Percentiles rank a stretch among this genome's conserved stretches.
Conservation (phyloP, 2,888 invertebrate species). For the Yponomeuta plumbellus region DNA sequence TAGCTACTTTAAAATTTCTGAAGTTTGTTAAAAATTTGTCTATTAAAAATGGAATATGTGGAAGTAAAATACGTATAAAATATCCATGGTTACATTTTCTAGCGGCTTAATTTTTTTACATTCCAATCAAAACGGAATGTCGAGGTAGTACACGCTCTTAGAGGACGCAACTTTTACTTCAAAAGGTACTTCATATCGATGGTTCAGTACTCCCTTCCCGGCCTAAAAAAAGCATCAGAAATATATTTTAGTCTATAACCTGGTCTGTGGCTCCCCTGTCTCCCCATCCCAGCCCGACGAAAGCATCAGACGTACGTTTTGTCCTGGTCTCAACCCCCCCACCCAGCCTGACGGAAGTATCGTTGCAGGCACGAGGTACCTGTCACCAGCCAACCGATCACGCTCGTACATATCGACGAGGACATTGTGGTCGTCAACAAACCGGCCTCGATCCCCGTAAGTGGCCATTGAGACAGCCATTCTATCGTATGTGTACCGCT, state of each 20-base stretch:
- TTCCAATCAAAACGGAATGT: no score
- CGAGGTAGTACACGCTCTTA: no score
- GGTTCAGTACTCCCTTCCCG: no score
- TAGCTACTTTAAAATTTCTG: no score
- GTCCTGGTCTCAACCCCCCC: not conserved
- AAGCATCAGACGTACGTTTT: not conserved
- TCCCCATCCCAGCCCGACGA: no score
- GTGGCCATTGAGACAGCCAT: constrained; percentile 90
- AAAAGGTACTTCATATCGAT: no score
- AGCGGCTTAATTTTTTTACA: no score
- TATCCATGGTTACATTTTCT: no score
- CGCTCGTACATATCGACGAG: constrained; percentile 98
- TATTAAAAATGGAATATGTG: no score
- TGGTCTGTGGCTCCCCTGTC: not conserved
- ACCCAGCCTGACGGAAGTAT: constrained; percentile 67
- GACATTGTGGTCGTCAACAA: constrained; percentile 99
- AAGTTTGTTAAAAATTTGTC: no score
- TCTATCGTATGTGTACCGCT: constrained; percentile 31
- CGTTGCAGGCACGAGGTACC: constrained; percentile 98
- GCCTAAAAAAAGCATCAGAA: not conserved
- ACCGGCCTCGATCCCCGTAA: constrained; percentile 99
- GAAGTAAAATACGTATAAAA: no score
- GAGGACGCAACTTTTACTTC: no score
- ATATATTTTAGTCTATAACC: not conserved
- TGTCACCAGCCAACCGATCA: constrained; percentile 96